A percentile compares a stretch with the other conserved stretches of the same genome.
These are phyloP conservation scores for Holothuria scabra DNA, from an alignment of 53 echinoderm and acorn worm species.

Conservation along the genomic window DNA sequence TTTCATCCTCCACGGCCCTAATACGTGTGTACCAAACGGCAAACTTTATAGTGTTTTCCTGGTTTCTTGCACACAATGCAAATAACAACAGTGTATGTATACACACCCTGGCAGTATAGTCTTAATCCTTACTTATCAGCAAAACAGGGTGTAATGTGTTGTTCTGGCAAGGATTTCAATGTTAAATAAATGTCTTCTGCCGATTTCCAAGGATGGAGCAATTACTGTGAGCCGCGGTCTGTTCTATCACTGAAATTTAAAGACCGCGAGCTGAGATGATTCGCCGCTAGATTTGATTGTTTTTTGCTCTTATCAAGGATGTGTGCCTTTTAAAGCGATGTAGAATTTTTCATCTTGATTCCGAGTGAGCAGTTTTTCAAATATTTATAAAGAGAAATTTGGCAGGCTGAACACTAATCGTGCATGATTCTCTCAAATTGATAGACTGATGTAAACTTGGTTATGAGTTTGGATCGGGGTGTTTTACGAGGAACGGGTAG, in stretches of 20 bases:
- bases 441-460: too few species aligned
- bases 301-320: constrained; percentile 32
- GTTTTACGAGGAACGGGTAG: too few species aligned
- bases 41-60: too few species aligned
- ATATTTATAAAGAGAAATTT: too few species aligned
- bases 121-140: neutral
- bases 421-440: too few species aligned
- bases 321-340: too few species aligned
- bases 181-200: constrained; percentile 10
- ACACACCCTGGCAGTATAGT: neutral
- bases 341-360: too few species aligned
- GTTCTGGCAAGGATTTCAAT: neutral
- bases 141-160: constrained; percentile 5
- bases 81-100: neutral
- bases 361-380: too few species aligned
- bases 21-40: too few species aligned
- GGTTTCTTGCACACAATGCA: neutral
- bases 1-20: too few species aligned
- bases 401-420: too few species aligned
- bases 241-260: constrained; percentile 36
- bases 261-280: constrained; percentile 26
- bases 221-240: constrained; percentile 27
- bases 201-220: constrained; percentile 30
- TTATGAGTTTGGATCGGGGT: too few species aligned
- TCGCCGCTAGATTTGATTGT: constrained; percentile 17